Base-by-base conservation (phyloP, 2,888 invertebrate species). In the Morinoia aosen region DNA sequence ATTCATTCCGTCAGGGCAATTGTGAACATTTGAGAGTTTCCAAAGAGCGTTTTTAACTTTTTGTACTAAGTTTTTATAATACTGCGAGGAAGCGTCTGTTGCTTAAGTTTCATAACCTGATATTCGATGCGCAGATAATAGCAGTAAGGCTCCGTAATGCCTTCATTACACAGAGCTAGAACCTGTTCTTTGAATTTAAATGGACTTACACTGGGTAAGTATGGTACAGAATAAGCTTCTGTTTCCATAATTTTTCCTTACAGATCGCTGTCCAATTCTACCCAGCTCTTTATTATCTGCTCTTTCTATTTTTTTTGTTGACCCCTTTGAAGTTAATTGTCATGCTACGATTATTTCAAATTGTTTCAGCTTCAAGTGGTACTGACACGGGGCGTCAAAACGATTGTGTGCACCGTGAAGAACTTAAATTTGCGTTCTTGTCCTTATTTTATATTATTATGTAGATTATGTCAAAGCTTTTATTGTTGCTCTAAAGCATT, bases 51-150 rank as follows among this genome's bases (percentile, higher is more conserved):
- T 76, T 33, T 76, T 76, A 76, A 16, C 61, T 61, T 61, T 10
- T 5, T 61, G 16, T 61, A 61, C 61, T 2, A 61, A 5, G 76
- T 76, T 76, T 76, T 76, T 33, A 8, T 33, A 2, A 19, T 10
- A 76, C 25, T 76, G 25, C 76, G 25, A 33, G 76, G 76, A 33
- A 76, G 33, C 76, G 16, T 76, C 76, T 76, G 19, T 33, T 76
- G 76, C 8, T 25, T 25, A 76, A 90, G 39, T 40, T 90, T 90
- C 90, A 40, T 39, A 40, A 48, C 90, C 39, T 90, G 90, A 90
- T 39, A 90, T 90, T 90, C 19, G 90, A 90, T 90, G 90, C 39
- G 10, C 39, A 90, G 90, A 90, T 90, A 40, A 90, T 40, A 88
- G 19, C 39, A 40, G 40, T 40, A 33, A 39, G 19, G 16, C 90